These are phyloP conservation scores for Chymomyza costata DNA, from an alignment of 1,140 invertebrate species.

Conservation along the genomic window DNA sequence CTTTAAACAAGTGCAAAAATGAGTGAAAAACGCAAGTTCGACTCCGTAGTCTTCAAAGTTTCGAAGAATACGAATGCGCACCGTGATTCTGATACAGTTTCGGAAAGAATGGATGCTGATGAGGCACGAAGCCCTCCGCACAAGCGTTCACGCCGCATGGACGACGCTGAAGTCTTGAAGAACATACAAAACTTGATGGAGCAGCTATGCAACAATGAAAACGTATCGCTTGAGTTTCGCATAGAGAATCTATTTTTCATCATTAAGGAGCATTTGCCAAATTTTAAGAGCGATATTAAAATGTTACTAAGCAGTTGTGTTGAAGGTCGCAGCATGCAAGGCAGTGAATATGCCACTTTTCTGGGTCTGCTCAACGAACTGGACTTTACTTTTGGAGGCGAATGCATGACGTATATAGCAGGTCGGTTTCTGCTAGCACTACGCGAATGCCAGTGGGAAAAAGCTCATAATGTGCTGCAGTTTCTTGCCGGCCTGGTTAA, in stretches of 20 bases:
- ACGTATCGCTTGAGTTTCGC: constrained; percentile 7
- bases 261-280: constrained; percentile 2
- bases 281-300: constrained; percentile 83
- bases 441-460: constrained; percentile 90
- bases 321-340: constrained; percentile 94
- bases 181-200: constrained; percentile 15
- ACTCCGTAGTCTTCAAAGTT: too few species aligned
- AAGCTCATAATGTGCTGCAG: constrained; percentile 87
- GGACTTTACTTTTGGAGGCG: constrained; percentile 97
- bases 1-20: too few species aligned
- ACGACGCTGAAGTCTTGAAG: neutral
- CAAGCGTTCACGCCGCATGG: neutral
- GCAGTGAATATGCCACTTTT: constrained; percentile 96
- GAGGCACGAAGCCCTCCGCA: neutral
- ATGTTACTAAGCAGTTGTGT: constrained; percentile 94
- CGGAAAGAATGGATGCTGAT: too few species aligned
- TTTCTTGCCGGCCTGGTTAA: constrained; percentile 97
- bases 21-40: too few species aligned
- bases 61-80: too few species aligned
- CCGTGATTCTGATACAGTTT: too few species aligned
- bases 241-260: constrained; percentile 27
- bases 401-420: constrained; percentile 95
- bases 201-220: constrained; percentile 5
- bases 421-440: constrained; percentile 92
- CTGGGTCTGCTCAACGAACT: constrained; percentile 96